Base-by-base conservation (phyloP, 2,888 invertebrate genomes). In the Lathronympha strigana region DNA sequence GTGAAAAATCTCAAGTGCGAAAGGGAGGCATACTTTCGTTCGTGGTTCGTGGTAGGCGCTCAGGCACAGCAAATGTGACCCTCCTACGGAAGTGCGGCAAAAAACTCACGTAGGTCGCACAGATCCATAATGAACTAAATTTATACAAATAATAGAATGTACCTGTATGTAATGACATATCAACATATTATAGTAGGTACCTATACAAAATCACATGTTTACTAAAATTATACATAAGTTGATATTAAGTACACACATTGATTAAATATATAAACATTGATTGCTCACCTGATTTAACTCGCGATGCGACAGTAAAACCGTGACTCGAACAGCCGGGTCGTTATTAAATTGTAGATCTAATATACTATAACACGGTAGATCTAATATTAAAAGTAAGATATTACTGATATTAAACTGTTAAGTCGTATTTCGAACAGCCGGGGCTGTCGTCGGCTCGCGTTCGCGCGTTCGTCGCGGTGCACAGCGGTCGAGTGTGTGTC, bases 401-500 rank as follows among this genome's bases (percentile, higher is more conserved):
- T 67, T 63, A 68, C 62, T 68, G 28, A 63, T 60, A 63, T 57
- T 63, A 64, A 70, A 73, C 73, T 77, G 76, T 73, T 74, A 70
- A 76, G 70, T 81, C 73, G 80, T 77, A 78, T 73, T 86, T 90
- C 89, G 88, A 82, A 81, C 88, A 90, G 90, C 88, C 79, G 70
- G 62, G 73, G 89, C 89, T 85, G 90, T 89, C 89, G 90, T 89
- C 86, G 88, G 71, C 45, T 69, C 74, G 78, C 78, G 81, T 82
- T 83, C 85, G 85, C 80, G 86, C 84, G 85, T 73, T 83, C 82
- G 80, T 86, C 84, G 90, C 90, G 83, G 85, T 87, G 88, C 86
- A 91, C 91, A 90, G 89, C 90, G 90, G 90, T 90, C 91, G 90
- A 89, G 87, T 88, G 85, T 73, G 63, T 57, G 15, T n/a, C n/a